Evolutionary conservation across 2,888 invertebrate genomes (phyloP).

Genomic region (Dermolepida albohirtum): DNA sequence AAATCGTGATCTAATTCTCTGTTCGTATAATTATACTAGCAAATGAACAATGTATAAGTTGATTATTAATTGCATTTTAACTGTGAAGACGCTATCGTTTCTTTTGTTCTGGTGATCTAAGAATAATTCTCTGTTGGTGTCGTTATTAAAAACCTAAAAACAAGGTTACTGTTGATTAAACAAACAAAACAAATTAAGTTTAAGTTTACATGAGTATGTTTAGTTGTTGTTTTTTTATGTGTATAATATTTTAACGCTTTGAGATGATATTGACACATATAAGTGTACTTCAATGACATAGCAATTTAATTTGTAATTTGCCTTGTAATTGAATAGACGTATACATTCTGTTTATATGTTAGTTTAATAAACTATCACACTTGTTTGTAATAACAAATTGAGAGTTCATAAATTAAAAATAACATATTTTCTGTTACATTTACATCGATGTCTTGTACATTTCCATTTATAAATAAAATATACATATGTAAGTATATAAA

Average conservation of each 20-base stretch:
- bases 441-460: too few species aligned
- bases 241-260: too few species aligned
- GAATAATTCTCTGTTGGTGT: constrained; percentile 47
- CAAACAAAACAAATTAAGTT: constrained; percentile 34
- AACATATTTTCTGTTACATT: too few species aligned
- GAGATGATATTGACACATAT: too few species aligned
- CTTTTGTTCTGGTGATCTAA: constrained; percentile 48
- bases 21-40: constrained; percentile 41
- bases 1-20: constrained; percentile 52
- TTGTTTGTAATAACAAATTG: too few species aligned
- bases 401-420: constrained; percentile 41
- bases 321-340: constrained; percentile 4
- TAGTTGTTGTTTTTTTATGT: too few species aligned
- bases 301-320: constrained; percentile 10
- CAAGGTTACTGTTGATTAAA: constrained; percentile 31
- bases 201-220: too few species aligned
- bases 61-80: constrained; percentile 49
- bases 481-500: too few species aligned
- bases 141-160: constrained; percentile 44
- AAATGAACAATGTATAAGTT: constrained; percentile 41
- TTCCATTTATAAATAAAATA: too few species aligned
- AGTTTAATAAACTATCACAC: not conserved
- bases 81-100: constrained; percentile 47
- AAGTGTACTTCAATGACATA: not conserved
- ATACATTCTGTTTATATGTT: not conserved